Percentiles rank a stretch among this genome's conserved stretches.
Conservation (phyloP, 2,113 vertebrate species). For the Phalacrocorax carbo region DNA sequence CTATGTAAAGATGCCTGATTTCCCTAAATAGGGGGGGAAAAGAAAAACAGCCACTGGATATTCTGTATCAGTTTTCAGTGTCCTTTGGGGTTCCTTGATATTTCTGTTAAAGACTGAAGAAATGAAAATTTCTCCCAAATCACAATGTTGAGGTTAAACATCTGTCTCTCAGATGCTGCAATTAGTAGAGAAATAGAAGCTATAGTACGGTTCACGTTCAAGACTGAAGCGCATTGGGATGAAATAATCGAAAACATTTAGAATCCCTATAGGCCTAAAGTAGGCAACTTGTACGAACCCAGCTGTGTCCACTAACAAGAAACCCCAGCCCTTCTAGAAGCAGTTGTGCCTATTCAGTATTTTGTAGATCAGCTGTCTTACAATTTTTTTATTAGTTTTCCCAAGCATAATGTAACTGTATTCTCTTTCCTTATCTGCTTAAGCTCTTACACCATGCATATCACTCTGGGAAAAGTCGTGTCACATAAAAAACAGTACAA, state of each 20-base stretch:
- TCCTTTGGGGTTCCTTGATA: not conserved
- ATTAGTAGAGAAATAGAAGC: not conserved
- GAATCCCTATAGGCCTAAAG: not conserved
- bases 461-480: not conserved
- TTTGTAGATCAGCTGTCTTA: not conserved
- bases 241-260: not conserved
- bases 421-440: not conserved
- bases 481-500: not conserved
- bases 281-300: not conserved
- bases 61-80: not conserved
- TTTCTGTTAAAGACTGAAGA: not conserved
- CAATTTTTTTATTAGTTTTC: not conserved
- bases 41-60: not conserved
- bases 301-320: not conserved
- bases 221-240: not conserved
- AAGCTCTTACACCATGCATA: not conserved
- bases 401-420: not conserved
- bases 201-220: not conserved
- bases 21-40: not conserved
- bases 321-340: not conserved
- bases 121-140: not conserved
- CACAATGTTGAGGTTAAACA: not conserved
- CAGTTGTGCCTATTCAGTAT: not conserved
- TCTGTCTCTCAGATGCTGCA: not conserved
- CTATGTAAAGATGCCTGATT: not conserved